Evolutionary conservation across 2,888 invertebrate genomes (phyloP).

Genomic region (Chamaedrilus cognettii): DNA sequence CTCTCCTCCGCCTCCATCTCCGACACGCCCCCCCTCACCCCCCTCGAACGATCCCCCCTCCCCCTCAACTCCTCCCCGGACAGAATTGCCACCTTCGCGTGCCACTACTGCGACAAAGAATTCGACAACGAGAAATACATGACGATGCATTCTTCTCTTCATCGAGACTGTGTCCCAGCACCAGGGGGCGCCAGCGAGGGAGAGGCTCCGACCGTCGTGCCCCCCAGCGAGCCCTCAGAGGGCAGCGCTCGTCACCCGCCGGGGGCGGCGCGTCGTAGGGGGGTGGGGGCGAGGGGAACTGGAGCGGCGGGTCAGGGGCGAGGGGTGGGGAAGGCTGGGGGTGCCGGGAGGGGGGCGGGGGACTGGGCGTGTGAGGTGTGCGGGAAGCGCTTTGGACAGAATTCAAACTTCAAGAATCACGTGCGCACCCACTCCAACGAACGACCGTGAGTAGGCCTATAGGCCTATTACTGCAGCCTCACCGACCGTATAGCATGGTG

Average conservation of each 20-base stretch:
- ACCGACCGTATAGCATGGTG: no score
- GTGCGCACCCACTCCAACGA: slow-evolving; percentile 40
- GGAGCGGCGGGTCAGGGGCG: background rate
- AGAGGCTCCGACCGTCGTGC: background rate
- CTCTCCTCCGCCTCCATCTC: no score
- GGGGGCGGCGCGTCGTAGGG: background rate
- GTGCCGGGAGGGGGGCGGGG: background rate
- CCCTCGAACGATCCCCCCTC: no score
- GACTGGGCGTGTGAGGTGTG: slow-evolving; percentile 39
- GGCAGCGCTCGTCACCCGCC: background rate
- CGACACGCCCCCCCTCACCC: no score
- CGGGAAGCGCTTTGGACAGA: slow-evolving; percentile 37
- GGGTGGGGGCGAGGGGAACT: background rate
- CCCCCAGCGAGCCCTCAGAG: background rate
- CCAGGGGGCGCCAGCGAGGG: background rate
- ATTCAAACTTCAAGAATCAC: slow-evolving; percentile 41
- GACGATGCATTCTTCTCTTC: slow-evolving; percentile 35
- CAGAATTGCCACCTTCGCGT: no score
- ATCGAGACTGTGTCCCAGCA: no score
- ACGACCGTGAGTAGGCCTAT: slow-evolving; percentile 34
- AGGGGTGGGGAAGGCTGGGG: background rate
- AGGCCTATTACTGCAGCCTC: no score
- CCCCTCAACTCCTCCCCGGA: no score
- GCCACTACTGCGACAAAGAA: slow-evolving; percentile 27
- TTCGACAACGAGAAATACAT: slow-evolving; percentile 38